Percentiles rank a stretch among this genome's conserved stretches.
Conservation (phyloP, 2,113 vertebrate species). For the Gila orcuttii region DNA sequence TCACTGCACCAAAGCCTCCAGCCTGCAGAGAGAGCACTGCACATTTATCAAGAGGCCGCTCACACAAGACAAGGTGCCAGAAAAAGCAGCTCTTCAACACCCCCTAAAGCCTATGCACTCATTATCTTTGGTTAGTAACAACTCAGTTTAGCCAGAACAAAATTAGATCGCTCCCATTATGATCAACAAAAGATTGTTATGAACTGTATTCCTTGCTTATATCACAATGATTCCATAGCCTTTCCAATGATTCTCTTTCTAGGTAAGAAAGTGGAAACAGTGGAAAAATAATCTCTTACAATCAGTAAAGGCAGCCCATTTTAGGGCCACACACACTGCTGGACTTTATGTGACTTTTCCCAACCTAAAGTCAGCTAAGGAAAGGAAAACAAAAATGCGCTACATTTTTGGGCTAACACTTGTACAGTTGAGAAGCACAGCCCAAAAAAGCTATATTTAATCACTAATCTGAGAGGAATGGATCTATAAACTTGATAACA, state of each 20-base stretch:
- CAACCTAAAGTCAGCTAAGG: slow-evolving; percentile 7
- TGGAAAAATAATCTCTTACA: not conserved
- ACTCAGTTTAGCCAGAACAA: not conserved
- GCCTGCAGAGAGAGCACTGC: not conserved
- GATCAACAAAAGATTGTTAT: not conserved
- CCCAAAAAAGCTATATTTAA: not conserved
- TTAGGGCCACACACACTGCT: not conserved
- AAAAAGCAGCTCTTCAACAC: not conserved
- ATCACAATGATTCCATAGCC: not conserved
- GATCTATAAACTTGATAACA: not conserved
- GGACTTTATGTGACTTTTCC: not conserved
- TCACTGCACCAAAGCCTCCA: slow-evolving; percentile 19
- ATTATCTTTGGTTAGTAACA: not conserved
- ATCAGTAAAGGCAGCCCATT: not conserved
- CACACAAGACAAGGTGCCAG: not conserved
- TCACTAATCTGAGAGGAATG: not conserved
- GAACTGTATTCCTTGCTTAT: too few relatives aligned
- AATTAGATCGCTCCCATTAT: not conserved
- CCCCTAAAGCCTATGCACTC: not conserved
- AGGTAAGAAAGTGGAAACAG: not conserved
- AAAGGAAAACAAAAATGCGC: not conserved
- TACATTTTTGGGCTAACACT: not conserved
- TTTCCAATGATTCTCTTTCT: not conserved
- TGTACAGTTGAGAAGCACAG: not conserved
- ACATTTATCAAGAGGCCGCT: slow-evolving; percentile 9